These are phyloP conservation scores for Nesospiza acunhae DNA, from an alignment of 2,113 vertebrate species.

Conservation along the genomic window DNA sequence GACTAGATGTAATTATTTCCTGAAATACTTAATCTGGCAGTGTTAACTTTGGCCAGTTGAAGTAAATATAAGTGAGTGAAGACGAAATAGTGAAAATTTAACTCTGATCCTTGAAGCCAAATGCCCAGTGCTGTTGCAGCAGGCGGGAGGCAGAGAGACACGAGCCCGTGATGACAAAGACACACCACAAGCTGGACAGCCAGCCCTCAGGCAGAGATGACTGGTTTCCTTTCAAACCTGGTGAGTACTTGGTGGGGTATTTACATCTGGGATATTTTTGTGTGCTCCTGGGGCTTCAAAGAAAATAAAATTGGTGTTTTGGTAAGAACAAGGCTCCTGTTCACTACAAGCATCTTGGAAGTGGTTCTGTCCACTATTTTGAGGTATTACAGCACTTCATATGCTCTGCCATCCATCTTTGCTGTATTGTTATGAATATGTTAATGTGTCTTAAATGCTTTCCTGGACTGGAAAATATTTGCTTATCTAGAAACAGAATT, in stretches of 20 bases:
- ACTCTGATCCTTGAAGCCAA: not conserved
- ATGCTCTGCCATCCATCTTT: not conserved
- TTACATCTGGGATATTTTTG: not conserved
- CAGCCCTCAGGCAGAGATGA: slow-evolving; percentile 23
- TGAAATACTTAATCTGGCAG: slow-evolving; percentile 44
- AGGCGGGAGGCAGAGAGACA: not conserved
- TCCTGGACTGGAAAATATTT: not conserved
- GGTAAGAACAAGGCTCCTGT: not conserved
- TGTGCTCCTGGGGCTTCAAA: not conserved
- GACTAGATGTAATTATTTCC: slow-evolving; percentile 4
- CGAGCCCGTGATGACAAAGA: slow-evolving; percentile 8
- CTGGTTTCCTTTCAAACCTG: slow-evolving; percentile 5
- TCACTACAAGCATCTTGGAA: not conserved
- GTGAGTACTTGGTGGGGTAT: not conserved
- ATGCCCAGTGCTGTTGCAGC: not conserved
- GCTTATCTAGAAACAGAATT: not conserved
- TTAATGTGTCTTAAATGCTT: not conserved
- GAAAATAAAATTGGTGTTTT: not conserved
- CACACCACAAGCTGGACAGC: not conserved
- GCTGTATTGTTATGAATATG: no score
- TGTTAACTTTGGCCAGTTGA: slow-evolving; percentile 19
- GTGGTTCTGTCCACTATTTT: not conserved
- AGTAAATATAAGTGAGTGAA: not conserved
- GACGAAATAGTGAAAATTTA: slow-evolving; percentile 51
- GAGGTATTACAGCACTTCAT: not conserved